phyloP scores from a whole-genome alignment of 2,113 vertebrate genomes.

The Philantomba maxwellii region DNA sequence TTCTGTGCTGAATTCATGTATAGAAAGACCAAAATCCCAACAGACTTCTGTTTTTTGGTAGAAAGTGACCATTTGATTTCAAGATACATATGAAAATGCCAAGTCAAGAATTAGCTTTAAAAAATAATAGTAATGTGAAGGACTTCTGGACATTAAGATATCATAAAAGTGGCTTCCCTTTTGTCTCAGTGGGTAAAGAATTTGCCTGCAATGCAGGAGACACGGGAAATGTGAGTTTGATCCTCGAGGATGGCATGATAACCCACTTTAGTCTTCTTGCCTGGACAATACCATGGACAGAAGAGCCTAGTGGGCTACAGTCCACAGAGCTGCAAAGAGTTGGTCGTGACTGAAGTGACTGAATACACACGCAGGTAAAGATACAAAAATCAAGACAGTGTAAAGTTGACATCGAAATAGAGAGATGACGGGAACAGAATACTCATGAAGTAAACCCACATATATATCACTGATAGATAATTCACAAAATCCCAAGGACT shows the following conservation, averaged over 20 bases:
- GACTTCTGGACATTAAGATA: background rate
- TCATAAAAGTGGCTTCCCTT: background rate
- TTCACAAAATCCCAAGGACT: too few species aligned
- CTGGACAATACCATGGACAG: background rate
- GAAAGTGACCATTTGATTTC: background rate
- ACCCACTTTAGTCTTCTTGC: background rate
- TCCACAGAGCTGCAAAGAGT: background rate
- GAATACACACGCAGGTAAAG: background rate
- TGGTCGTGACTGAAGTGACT: background rate
- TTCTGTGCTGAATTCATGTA: background rate
- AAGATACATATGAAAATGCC: background rate
- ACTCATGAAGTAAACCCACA: too few species aligned
- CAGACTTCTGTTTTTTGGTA: background rate
- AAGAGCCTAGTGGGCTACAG: background rate
- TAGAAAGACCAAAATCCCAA: background rate
- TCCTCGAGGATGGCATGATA: background rate
- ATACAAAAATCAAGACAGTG: background rate
- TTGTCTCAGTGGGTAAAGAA: background rate
- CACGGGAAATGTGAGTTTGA: background rate
- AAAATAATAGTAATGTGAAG: background rate
- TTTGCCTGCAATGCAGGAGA: background rate
- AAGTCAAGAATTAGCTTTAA: background rate
- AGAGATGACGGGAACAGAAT: too few species aligned
- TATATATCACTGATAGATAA: too few species aligned
- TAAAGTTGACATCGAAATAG: background rate